Evolutionary conservation across 2,888 invertebrate genomes (phyloP).

Genomic region (Melanostoma mellinum): DNA sequence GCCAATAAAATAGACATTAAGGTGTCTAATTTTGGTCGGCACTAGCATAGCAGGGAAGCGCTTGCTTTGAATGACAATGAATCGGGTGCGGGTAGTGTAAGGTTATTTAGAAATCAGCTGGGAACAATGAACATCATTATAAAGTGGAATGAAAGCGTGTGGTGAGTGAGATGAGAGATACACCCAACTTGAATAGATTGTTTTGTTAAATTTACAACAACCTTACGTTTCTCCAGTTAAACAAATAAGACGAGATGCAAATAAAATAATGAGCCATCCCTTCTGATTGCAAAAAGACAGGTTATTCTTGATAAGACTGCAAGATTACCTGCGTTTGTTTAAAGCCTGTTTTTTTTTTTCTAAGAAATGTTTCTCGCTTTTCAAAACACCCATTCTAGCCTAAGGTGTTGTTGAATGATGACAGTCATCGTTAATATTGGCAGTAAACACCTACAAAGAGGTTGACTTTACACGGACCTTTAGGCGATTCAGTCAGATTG

Average conservation of each 20-base stretch:
- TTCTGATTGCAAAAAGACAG: slow-evolving; percentile 11
- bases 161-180: no score
- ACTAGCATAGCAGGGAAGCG: neutral
- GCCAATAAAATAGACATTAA: slow-evolving; percentile 37
- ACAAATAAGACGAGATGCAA: neutral
- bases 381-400: no score
- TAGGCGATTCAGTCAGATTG: no score
- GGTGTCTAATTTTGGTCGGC: slow-evolving; percentile 12
- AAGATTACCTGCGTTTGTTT: no score
- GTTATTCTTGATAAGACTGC: slow-evolving; percentile 26
- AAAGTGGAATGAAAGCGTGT: neutral
- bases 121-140: neutral
- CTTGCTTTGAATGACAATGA: slow-evolving; percentile 1
- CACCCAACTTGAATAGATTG: neutral
- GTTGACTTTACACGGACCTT: no score
- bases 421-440: no score
- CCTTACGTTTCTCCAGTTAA: no score
- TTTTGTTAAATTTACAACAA: slow-evolving; percentile 4
- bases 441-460: no score
- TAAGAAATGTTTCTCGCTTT: no score
- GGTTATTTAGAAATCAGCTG: slow-evolving; percentile 35
- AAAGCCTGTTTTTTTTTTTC: no score
- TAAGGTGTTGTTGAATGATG: no score
- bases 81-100: slow-evolving; percentile 4
- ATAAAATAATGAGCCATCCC: slow-evolving; percentile 1